Evolutionary conservation across 2,113 vertebrate species (phyloP).

Genomic region (Athene cunicularia): DNA sequence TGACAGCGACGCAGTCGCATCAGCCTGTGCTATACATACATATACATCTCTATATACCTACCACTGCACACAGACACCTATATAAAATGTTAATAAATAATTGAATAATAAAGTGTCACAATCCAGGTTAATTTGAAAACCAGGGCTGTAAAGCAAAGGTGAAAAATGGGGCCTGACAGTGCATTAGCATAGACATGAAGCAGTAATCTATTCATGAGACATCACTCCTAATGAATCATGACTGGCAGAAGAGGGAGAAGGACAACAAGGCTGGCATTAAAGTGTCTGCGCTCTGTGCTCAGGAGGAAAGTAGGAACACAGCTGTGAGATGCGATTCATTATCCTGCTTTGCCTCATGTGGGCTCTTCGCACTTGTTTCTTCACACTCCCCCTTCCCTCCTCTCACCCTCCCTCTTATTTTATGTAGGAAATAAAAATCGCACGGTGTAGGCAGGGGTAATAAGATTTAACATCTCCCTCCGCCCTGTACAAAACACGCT

Average conservation of each 20-base stretch:
- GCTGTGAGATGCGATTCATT: conserved; percentile 14
- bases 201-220: conserved; percentile 11
- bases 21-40: background rate
- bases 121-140: background rate
- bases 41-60: background rate
- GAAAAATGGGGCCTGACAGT: conserved; percentile 41
- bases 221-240: conserved; percentile 41
- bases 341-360: background rate
- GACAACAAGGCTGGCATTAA: conserved; percentile 3
- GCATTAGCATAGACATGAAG: conserved; percentile 23
- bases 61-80: background rate
- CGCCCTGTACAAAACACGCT: background rate
- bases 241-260: conserved; percentile 25
- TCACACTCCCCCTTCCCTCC: background rate
- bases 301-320: background rate
- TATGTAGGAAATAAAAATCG: background rate
- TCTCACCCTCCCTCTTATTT: background rate
- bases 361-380: background rate
- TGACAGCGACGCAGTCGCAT: background rate
- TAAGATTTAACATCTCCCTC: background rate
- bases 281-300: background rate
- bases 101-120: conserved; percentile 16
- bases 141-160: background rate
- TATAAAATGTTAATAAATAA: background rate
- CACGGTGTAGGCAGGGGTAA: background rate